Conservation (phyloP, 2,113 vertebrate genomes). For the Regulus satrapa region DNA sequence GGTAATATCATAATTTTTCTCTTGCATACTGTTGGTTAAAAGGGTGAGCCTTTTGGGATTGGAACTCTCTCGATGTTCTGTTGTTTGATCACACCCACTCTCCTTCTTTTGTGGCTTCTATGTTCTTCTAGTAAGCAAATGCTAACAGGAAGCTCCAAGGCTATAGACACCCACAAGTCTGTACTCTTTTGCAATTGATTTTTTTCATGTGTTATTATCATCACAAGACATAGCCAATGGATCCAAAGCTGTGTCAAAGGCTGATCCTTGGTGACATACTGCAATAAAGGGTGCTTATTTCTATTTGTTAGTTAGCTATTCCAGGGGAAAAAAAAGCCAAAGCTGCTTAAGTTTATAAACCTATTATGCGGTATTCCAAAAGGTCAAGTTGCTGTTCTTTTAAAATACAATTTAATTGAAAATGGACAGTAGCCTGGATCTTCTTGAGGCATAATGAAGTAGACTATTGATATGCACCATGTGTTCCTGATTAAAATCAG, state of each 20-base stretch:
- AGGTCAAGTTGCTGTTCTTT: slow-evolving; percentile 51
- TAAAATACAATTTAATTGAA: slow-evolving; percentile 49
- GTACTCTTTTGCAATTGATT: neutral
- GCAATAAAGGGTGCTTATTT: neutral
- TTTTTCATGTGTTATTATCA: neutral
- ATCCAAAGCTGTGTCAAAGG: neutral
- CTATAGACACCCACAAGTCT: neutral
- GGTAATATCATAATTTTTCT: neutral
- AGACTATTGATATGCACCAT: slow-evolving; percentile 44
- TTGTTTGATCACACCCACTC: neutral
- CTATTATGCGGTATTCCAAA: slow-evolving; percentile 32
- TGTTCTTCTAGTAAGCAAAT: neutral
- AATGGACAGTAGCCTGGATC: slow-evolving; percentile 23
- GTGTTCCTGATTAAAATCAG: slow-evolving; percentile 40
- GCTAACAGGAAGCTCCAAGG: neutral
- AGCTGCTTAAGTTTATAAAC: slow-evolving; percentile 41
- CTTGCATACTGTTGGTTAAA: neutral
- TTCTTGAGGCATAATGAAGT: slow-evolving; percentile 6
- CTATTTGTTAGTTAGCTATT: neutral
- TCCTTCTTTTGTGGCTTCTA: neutral
- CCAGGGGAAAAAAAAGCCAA: neutral
- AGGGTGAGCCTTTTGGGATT: neutral
- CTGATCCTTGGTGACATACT: neutral
- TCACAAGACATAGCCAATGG: neutral
- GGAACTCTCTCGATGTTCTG: neutral